Base-by-base conservation (phyloP, 2,888 invertebrate species). In the Branchellion lobata region DNA sequence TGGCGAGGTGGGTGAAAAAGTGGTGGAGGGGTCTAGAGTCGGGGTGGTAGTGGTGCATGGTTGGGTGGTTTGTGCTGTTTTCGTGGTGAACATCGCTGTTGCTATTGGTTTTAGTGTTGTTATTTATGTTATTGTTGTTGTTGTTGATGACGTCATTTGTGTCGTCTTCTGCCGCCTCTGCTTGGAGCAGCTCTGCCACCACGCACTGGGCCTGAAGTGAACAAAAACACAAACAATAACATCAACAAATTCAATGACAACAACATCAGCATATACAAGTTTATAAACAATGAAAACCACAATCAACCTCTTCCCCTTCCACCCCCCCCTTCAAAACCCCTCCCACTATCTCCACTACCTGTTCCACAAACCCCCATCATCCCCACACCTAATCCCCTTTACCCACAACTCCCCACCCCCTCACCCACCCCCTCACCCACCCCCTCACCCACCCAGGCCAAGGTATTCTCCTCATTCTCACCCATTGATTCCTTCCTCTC, bases 401-500 rank as follows among this genome's bases (percentile, higher is more conserved):
- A n/a, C n/a, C n/a, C n/a, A n/a, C n/a, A n/a, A n/a, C n/a, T n/a
- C n/a, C n/a, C 14, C 40, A 5, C 40, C 14, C 40, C 40, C 40
- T 40, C 40, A 5, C 40, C 14, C 40, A 40, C 40, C 14, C 40
- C 5, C 40, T 40, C 8, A 5, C 40, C 14, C 40, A 40, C 40
- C 14, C 40, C 40, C 40, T 40, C 40, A 40, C 40, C 14, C 21
- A 77, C 77, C 77, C 77, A 77, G 1, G 33, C 65, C n/a, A 77
- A 29, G 31, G 53, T 36, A 11, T n/a, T 36, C 61, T 77, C 77
- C 21, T 77, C 77, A 2, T 65, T 34, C 21, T 77, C 57, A 57
- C 76, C 36, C 57, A 40, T 51, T 34, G 69, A 69, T 29, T 33
- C 53, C 31, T 74, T 51, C 82, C 84, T 82, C 81, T 86, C 86